Evolutionary conservation across 1,140 invertebrate species (phyloP).

Genomic region (Polypedilum vanderplanki): DNA sequence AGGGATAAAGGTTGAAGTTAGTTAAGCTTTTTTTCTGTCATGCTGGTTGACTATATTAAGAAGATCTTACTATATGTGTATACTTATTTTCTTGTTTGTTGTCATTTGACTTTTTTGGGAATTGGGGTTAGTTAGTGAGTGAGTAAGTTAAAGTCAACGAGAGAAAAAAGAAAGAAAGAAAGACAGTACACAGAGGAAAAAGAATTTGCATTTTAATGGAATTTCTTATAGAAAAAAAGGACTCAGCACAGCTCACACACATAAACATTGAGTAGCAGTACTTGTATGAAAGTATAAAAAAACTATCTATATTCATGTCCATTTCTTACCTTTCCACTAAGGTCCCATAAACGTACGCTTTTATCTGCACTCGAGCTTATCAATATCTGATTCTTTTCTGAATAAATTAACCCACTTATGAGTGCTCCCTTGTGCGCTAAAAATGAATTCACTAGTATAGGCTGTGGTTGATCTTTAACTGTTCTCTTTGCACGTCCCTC

Average conservation of each 20-base stretch:
- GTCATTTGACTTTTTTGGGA: no score
- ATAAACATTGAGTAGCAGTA: background rate
- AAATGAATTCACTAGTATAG: slow-evolving; percentile 57
- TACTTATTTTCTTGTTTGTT: no score
- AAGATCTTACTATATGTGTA: no score
- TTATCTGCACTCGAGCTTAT: slow-evolving; percentile 17
- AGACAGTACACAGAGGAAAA: background rate
- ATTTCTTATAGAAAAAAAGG: background rate
- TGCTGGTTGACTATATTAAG: no score
- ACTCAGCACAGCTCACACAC: background rate
- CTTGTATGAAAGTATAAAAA: background rate
- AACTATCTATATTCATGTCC: slow-evolving; percentile 18
- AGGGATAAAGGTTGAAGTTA: no score
- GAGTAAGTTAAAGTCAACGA: no score
- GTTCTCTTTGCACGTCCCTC: slow-evolving; percentile 56
- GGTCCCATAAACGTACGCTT: slow-evolving; percentile 3
- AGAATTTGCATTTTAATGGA: slow-evolving; percentile 19
- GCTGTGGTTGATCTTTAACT: slow-evolving; percentile 51
- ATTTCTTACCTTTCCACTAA: slow-evolving; percentile 2
- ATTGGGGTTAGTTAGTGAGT: no score
- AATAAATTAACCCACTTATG: slow-evolving; percentile 47
- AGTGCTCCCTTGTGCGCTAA: slow-evolving; percentile 52
- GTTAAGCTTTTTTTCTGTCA: no score
- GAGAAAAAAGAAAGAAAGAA: background rate
- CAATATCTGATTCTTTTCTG: background rate